Percentiles rank a stretch among this genome's conserved stretches.
These are phyloP conservation scores for Agrochola litura DNA, from an alignment of 2,888 invertebrate species.

Conservation along the genomic window DNA sequence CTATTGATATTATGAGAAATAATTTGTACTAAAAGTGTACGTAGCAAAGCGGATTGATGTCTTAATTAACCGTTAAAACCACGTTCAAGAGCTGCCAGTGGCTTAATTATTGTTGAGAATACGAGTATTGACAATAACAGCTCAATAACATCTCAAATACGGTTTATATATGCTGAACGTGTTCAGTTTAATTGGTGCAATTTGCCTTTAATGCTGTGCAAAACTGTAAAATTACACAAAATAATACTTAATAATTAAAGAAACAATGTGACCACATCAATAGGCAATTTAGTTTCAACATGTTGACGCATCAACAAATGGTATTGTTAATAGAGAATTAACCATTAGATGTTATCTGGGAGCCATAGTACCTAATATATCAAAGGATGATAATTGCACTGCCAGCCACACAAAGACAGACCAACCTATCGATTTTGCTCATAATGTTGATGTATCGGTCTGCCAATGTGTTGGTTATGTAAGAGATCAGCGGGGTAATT, in stretches of 20 bases:
- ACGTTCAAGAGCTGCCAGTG: not conserved
- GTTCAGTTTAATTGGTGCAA: not conserved
- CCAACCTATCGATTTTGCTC: constrained; percentile 70
- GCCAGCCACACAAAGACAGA: constrained; percentile 72
- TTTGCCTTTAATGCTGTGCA: not conserved
- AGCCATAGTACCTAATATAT: constrained; percentile 64
- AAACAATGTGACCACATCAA: constrained; percentile 16
- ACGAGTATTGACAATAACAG: not conserved
- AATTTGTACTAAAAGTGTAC: not conserved
- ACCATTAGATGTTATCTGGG: constrained; percentile 61
- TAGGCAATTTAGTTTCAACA: constrained; percentile 26
- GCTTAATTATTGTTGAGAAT: not conserved
- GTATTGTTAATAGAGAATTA: constrained; percentile 49
- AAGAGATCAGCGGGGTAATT: constrained; percentile 2
- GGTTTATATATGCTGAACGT: not conserved
- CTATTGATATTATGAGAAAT: not conserved
- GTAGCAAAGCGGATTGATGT: not conserved
- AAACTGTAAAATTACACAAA: not conserved
- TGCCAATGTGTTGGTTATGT: constrained; percentile 17
- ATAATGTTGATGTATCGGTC: constrained; percentile 62
- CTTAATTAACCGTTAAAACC: not conserved
- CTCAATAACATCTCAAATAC: not conserved
- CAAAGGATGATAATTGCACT: constrained; percentile 73
- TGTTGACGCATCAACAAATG: constrained; percentile 43
- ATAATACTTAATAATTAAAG: constrained; percentile 1